phyloP scores from a whole-genome alignment of 2,113 vertebrate species.

The Periophthalmodon schlosseri region DNA sequence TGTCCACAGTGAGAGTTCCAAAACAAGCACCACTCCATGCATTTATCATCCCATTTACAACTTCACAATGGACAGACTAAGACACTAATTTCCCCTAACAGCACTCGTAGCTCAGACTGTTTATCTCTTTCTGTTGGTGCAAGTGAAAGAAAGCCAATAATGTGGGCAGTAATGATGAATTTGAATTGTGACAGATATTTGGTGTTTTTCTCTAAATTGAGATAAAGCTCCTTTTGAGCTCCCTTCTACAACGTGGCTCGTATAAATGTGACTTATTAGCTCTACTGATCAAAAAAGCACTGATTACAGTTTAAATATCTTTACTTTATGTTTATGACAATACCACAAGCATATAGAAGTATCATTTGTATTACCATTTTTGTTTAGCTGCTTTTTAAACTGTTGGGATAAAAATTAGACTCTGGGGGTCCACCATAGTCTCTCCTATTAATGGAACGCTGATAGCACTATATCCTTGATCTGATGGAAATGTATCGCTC shows the following conservation, averaged over 20 bases:
- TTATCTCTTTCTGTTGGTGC: background rate
- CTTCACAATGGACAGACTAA: background rate
- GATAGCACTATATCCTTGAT: background rate
- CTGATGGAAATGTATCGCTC: conserved; percentile 5
- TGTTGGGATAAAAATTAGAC: no score
- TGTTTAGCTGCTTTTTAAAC: no score
- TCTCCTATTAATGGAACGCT: no score
- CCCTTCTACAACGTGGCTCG: conserved; percentile 9
- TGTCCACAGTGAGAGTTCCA: background rate
- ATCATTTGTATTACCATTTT: no score
- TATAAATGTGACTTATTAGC: background rate
- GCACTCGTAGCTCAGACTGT: conserved; percentile 1
- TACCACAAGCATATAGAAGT: no score
- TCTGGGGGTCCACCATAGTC: no score
- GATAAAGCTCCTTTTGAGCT: conserved; percentile 23
- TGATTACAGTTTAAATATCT: no score
- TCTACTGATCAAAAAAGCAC: no score
- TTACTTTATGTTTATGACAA: no score
- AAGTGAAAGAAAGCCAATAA: conserved; percentile 26
- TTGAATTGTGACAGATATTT: conserved; percentile 8
- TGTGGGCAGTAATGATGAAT: conserved; percentile 22
- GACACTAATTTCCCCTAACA: conserved; percentile 9
- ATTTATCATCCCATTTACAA: background rate
- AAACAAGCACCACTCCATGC: background rate
- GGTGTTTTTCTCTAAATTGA: conserved; percentile 26